Base-by-base conservation (phyloP, 2,797 vertebrate species). In the Pseudochirops corinnae region DNA sequence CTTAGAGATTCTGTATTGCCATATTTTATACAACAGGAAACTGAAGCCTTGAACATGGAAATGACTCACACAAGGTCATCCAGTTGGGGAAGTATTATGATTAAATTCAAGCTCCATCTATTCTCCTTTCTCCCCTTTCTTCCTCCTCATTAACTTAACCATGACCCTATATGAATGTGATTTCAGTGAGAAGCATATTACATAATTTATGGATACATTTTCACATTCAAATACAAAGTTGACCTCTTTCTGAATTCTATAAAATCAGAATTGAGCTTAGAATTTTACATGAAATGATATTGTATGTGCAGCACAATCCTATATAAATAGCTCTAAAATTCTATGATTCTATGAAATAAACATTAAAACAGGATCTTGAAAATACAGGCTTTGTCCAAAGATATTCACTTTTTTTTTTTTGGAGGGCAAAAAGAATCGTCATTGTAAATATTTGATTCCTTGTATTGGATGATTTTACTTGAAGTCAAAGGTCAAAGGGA, bases 181-280 rank as follows among this genome's bases (percentile, higher is more conserved):
- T 93, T 96, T 93, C 93, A 33, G 13, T 94, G 74, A 96, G 97
- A 92, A 62, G 55, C 12, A 67, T 55, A 18, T 53, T 56, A 94
- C 21, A 9, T 93, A 91, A 74, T 92, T 94, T 91, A 91, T 87
- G 74, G 96, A 91, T 92, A 18, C 90, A 91, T 93, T 91, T 93
- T 93, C 56, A 96, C 91, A 95, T 96, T 95, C 31, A 97, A 92
- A 95, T 92, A 46, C 33, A 91, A 92, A 13, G 26, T 96, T 93
- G 93, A 60, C 5, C 74, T 82, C 21, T 82, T 82, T 82, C 18
- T 39, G 39, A 82, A 93, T 24, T 93, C 39, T 52, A 50, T 74
- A 58, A 58, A 94, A 94, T 92, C 93, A 96, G 50, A 82, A 92
- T 24, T 82, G 16, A 55, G 39, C 12, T 91, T 90, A 11, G 96